phyloP scores from a whole-genome alignment of 30 jellyfish, hydroid and myxozoan genomes.

The Nemopilema nomurai region DNA sequence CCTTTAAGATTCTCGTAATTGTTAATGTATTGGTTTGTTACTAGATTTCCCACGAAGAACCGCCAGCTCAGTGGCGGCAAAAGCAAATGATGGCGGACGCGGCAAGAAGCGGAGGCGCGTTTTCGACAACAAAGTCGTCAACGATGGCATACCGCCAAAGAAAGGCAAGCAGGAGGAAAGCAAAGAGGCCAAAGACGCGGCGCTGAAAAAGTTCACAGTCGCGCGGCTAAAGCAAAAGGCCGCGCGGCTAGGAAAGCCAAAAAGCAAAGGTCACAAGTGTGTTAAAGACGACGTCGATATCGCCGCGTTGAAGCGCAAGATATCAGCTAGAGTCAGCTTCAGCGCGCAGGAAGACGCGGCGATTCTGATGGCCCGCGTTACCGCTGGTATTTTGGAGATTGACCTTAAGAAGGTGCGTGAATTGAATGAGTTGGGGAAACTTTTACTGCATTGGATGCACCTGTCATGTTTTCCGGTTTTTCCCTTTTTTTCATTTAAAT shows the following conservation, averaged over 20 bases:
- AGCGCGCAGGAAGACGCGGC: slow-evolving; percentile 75
- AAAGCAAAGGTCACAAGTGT: not conserved
- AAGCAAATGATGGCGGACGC: slow-evolving; percentile 47
- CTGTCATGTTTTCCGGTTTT: not conserved
- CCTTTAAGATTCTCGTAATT: not conserved
- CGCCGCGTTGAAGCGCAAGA: slow-evolving; percentile 69
- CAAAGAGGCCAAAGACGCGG: slow-evolving; percentile 2
- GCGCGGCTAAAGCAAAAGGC: slow-evolving; percentile 45
- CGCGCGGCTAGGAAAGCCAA: not conserved
- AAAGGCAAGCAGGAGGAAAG: slow-evolving; percentile 10
- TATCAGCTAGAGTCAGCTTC: slow-evolving; percentile 58
- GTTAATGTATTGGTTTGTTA: no score
- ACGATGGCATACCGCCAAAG: slow-evolving; percentile 30
- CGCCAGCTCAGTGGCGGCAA: slow-evolving; percentile 26
- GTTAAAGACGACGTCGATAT: slow-evolving; percentile 66
- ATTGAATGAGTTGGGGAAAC: not conserved
- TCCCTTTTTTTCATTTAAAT: not conserved
- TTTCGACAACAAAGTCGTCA: slow-evolving; percentile 45
- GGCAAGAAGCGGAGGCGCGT: slow-evolving; percentile 47
- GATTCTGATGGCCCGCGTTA: slow-evolving; percentile 61
- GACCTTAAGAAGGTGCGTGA: slow-evolving; percentile 33
- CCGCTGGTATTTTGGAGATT: slow-evolving; percentile 51
- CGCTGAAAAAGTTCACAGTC: slow-evolving; percentile 34
- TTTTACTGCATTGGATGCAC: not conserved
- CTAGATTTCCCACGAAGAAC: slow-evolving; percentile 23